Evolutionary conservation across 2,888 invertebrate species (phyloP).

Genomic region (Ornithoptera priamus): DNA sequence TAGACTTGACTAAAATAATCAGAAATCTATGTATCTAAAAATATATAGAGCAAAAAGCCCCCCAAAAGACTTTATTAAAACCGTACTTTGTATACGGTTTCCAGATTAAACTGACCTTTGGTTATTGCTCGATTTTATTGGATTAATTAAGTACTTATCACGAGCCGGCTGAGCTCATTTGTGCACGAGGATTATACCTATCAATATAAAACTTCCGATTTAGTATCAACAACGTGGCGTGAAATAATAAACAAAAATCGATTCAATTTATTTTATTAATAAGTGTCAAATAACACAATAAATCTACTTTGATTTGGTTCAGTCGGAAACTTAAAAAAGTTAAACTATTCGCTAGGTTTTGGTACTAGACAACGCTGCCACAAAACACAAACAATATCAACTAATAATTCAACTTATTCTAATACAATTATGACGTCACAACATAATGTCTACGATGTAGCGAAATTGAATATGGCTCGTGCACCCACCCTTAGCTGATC

Average conservation of each 20-base stretch:
- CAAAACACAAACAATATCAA: conserved; percentile 41
- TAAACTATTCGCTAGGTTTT: conserved; percentile 72
- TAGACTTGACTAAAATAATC: too few species aligned
- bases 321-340: conserved; percentile 74
- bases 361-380: conserved; percentile 65
- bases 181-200: not conserved
- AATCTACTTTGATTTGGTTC: conserved; percentile 75
- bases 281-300: conserved; percentile 69
- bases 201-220: not conserved
- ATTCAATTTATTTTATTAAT: conserved; percentile 64
- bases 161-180: not conserved
- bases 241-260: conserved; percentile 40
- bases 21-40: too few species aligned
- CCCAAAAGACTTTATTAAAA: too few species aligned
- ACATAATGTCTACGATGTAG: conserved; percentile 48
- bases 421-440: conserved; percentile 36
- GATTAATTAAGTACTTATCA: conserved; percentile 13
- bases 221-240: not conserved
- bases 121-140: not conserved
- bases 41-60: too few species aligned
- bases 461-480: conserved; percentile 62
- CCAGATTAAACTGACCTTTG: not conserved
- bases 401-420: conserved; percentile 28
- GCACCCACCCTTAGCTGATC: conserved; percentile 54
- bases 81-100: not conserved